phyloP scores from a whole-genome alignment of 1,140 invertebrate genomes.

The Tetramorium parvispinum region DNA sequence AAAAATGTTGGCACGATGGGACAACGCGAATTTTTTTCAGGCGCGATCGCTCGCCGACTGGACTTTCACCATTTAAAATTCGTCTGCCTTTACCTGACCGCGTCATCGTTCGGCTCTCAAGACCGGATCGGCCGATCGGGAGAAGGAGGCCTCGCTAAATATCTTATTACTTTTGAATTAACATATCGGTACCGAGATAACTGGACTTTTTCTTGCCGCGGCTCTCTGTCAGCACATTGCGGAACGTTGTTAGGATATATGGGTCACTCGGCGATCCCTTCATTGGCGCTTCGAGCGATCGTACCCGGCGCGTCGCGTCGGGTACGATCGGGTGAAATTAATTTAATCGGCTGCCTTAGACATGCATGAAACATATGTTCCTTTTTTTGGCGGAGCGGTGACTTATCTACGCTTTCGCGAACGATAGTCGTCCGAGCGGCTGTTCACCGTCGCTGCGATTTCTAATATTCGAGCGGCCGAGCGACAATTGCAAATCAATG shows the following conservation, averaged over 20 bases:
- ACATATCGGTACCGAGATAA: conserved; percentile 75
- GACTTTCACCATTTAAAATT: conserved; percentile 82
- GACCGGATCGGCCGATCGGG: conserved; percentile 65
- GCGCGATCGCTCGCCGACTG: conserved; percentile 59
- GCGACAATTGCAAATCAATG: neutral
- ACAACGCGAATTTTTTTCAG: conserved; percentile 55
- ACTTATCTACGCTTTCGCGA: conserved; percentile 26
- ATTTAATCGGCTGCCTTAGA: conserved; percentile 20
- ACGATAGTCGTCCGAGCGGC: neutral
- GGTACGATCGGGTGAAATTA: conserved; percentile 12
- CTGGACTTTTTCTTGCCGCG: conserved; percentile 68
- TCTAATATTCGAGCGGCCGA: conserved; percentile 18
- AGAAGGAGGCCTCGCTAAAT: conserved; percentile 76
- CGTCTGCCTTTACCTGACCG: conserved; percentile 66
- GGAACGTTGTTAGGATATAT: conserved; percentile 30
- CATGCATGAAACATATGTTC: neutral
- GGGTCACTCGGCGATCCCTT: conserved; percentile 36
- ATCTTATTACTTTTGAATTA: conserved; percentile 78
- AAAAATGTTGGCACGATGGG: neutral
- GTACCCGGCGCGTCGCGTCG: neutral
- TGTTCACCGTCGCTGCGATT: neutral
- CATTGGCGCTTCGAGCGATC: neutral
- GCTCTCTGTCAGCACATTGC: conserved; percentile 41
- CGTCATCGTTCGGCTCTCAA: conserved; percentile 63
- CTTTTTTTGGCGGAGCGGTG: neutral